These are phyloP conservation scores for Eira barbara DNA, from an alignment of 2,113 vertebrate genomes.

Conservation along the genomic window DNA sequence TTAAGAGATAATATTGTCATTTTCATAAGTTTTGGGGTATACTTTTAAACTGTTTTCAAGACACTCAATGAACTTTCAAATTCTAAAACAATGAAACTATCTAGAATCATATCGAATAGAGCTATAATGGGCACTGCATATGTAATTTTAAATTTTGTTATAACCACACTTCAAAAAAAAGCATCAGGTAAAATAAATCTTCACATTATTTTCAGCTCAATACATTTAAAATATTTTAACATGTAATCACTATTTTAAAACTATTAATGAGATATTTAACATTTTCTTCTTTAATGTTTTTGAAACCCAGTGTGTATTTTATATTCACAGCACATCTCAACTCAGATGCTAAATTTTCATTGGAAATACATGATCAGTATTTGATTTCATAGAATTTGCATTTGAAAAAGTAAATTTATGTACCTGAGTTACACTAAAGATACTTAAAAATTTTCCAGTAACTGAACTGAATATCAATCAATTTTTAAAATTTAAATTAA, in stretches of 20 bases:
- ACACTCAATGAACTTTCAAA: neutral
- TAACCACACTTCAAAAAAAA: neutral
- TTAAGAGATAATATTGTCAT: neutral
- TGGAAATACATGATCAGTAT: neutral
- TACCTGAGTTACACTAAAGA: neutral
- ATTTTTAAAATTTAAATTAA: constrained; percentile 30
- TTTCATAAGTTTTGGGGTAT: neutral
- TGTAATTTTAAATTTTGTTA: neutral
- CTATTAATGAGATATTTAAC: constrained; percentile 22
- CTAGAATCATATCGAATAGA: neutral
- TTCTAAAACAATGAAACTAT: neutral
- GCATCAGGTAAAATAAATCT: neutral
- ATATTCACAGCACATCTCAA: neutral
- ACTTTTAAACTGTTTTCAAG: neutral
- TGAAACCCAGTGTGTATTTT: constrained; percentile 16
- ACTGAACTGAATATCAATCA: neutral
- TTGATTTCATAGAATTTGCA: constrained; percentile 49
- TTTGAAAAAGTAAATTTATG: constrained; percentile 43
- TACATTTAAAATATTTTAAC: constrained; percentile 12
- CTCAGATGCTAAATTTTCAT: constrained; percentile 5
- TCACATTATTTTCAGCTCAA: constrained; percentile 12
- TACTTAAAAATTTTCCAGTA: neutral
- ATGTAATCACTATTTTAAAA: constrained; percentile 39
- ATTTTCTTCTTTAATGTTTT: neutral
- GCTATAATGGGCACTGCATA: neutral